phyloP scores from a whole-genome alignment of 2,113 vertebrate species.

The Mastomys natalensis region DNA sequence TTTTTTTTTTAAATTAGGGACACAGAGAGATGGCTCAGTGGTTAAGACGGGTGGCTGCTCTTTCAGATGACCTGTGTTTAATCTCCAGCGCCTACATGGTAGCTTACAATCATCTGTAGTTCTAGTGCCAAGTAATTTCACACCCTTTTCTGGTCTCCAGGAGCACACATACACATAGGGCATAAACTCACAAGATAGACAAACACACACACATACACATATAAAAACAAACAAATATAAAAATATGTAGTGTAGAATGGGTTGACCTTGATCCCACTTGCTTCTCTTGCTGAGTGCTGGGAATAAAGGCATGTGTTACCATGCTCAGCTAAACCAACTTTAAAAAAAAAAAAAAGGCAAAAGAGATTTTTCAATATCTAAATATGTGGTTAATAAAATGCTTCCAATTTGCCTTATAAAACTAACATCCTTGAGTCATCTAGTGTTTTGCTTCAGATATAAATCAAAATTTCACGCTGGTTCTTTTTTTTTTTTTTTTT shows the following conservation, averaged over 20 bases:
- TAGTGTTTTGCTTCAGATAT: constrained; percentile 60
- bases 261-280: neutral
- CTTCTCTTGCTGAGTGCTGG: neutral
- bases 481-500: neutral
- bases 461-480: constrained; percentile 37
- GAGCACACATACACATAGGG: neutral
- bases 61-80: neutral
- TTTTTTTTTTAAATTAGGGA: neutral
- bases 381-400: constrained; percentile 30
- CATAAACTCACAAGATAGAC: neutral
- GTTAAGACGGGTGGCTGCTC: neutral
- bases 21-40: neutral
- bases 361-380: neutral
- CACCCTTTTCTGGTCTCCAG: neutral
- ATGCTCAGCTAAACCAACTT: neutral
- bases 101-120: neutral
- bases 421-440: neutral
- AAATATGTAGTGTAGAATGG: neutral
- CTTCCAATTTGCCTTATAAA: constrained; percentile 8
- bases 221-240: neutral
- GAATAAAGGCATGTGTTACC: neutral
- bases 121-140: neutral
- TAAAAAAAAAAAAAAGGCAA: neutral
- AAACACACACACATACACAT: neutral
- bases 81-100: neutral